Base-by-base conservation (phyloP, 2,797 vertebrate species). In the Catharus ustulatus region DNA sequence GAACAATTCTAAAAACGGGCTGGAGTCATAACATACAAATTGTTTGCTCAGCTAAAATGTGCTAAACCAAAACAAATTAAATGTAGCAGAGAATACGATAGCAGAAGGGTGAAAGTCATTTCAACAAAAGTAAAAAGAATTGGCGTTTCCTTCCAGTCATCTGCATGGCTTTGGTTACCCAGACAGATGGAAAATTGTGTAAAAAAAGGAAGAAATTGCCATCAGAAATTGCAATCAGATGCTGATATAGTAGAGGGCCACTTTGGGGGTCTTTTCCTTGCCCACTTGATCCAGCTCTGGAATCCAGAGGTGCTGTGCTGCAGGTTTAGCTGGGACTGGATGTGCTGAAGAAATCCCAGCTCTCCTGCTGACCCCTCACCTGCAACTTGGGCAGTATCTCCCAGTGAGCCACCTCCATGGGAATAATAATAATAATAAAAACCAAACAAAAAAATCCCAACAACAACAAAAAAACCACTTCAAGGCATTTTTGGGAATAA, bases 11-110 rank as follows among this genome's bases (percentile, higher is more conserved):
- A 48, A 91, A 91, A 96, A 83, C 3, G 3, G 27, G 62, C 64
- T 93, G 24, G 29, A 94, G 93, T 93, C 89, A 95, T 91, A 93
- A 94, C 93, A 95, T 66, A 93, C 85, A 87, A 87, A 72, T 90
- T 91, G 89, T 93, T 94, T 91, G 89, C 94, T 95, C 94, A 88
- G 90, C 91, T 96, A 91, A 94, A 95, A 96, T 94, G 95, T 96
- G 94, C 63, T 94, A 95, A 96, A 91, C 59, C 89, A 91, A 94
- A 96, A 94, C 96, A 97, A 96, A 95, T 96, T 95, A 96, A 95
- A 93, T 91, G 59, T 78, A 94, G 59, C 91, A 94, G 89, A 61
- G 76, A 94, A 94, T 83, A 78, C 2, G 15, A 86, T 24, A 93
- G 83, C 91, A 93, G 95, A 84, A 94, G 91, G 91, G 83, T 81